phyloP scores from a whole-genome alignment of 2,113 vertebrate genomes.

The Hemiprocne comata region DNA sequence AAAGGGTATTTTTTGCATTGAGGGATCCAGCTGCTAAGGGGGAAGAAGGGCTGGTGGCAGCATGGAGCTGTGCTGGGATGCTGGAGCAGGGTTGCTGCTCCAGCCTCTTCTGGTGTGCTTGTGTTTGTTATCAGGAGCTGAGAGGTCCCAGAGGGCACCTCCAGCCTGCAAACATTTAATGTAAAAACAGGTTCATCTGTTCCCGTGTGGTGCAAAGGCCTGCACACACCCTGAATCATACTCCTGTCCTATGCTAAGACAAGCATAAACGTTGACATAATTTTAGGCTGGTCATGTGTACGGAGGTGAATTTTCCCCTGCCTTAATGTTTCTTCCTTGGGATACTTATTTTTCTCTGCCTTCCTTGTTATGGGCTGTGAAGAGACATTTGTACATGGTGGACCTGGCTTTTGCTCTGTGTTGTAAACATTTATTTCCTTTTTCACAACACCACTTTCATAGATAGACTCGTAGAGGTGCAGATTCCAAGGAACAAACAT shows the following conservation, averaged over 20 bases:
- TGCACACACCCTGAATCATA: neutral
- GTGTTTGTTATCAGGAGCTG: neutral
- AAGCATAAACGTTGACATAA: neutral
- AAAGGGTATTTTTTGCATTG: neutral
- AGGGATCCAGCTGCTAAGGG: neutral
- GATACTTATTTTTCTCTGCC: neutral
- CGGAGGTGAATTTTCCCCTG: neutral
- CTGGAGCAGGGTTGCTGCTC: neutral
- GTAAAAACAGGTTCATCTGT: neutral
- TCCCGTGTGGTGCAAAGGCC: accelerated
- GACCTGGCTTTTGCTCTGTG: neutral
- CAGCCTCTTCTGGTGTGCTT: neutral
- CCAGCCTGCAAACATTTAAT: neutral
- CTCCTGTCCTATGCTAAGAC: neutral
- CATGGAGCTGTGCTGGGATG: neutral
- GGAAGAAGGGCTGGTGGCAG: neutral
- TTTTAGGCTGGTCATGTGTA: neutral
- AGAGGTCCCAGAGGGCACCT: neutral
- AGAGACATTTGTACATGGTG: neutral
- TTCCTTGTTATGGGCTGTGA: neutral
- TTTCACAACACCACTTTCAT: neutral
- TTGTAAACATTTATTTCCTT: neutral
- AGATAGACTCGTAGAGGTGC: neutral
- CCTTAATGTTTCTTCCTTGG: neutral
- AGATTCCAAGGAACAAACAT: neutral